Evolutionary conservation across 2,113 vertebrate genomes (phyloP).

Genomic region (Fulmarus glacialis): DNA sequence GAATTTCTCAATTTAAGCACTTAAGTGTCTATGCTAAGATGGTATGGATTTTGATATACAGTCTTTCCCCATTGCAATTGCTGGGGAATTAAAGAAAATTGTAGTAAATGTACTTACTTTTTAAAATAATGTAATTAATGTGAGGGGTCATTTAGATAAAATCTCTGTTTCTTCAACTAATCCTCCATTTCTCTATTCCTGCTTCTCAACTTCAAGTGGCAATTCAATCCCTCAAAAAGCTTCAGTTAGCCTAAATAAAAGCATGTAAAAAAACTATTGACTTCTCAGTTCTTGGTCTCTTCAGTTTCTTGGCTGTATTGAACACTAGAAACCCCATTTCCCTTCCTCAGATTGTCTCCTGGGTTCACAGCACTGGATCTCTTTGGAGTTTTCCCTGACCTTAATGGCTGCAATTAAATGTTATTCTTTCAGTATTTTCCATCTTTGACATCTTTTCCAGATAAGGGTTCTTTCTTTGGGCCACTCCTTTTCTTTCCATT

Average conservation of each 20-base stretch:
- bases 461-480: background rate
- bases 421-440: background rate
- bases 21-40: background rate
- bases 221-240: background rate
- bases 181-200: background rate
- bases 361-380: background rate
- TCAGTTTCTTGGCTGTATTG: background rate
- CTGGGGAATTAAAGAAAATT: background rate
- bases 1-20: background rate
- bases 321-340: background rate
- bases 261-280: rapidly evolving
- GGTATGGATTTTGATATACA: background rate
- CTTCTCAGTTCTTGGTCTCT: background rate
- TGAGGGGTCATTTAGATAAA: background rate
- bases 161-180: background rate
- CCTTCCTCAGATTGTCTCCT: background rate
- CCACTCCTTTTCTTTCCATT: background rate
- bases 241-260: background rate
- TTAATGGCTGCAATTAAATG: background rate
- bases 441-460: background rate
- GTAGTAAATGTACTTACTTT: background rate
- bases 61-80: background rate
- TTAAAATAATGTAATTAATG: background rate
- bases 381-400: background rate
- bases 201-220: background rate